Evolutionary conservation across 2,888 invertebrate genomes (phyloP), one percentile per base, ranked within the genome.

Genomic region (Drepana falcataria): DNA sequence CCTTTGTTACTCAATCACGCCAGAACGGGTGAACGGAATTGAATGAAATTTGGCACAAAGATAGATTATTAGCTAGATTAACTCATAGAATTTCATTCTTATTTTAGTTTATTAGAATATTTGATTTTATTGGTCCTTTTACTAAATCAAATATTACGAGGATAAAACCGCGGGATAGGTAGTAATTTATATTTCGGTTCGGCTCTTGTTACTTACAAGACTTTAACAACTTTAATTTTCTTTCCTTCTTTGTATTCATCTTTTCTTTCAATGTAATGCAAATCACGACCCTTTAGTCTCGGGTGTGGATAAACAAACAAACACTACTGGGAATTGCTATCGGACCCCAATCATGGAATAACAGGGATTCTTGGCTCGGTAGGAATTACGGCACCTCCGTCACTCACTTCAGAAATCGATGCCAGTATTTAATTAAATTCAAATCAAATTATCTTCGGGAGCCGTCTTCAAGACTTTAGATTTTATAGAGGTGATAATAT

Each of bases 381-480:
- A 61, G 58, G 59, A 69, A 71, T 75, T 71, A 66, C 73, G 65
- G 54, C 63, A 65, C 69, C 73, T 69, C 65, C 74, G 73, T 77
- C 78, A 73, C 63, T 56, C 62, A 53, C 51, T 48, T 37, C 48
- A 48, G 77, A 75, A 73, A 85, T 86, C 85, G 86, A 87, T 82
- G 77, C 69, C 68, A 66, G 68, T 69, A 68, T 81, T 84, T 80
- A 77, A 89, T 89, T 88, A 88, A 89, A 89, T 85, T 76, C 83
- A 77, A 86, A 87, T 86, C 88, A 86, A 87, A 87, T 87, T 87
- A 85, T 83, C 75, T 73, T 60, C 65, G 72, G 75, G 79, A 80
- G 68, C 68, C 75, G 83, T 76, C 81, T 81, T 81, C 58, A 59
- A 60, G 55, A 53, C 52, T 56, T 44, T n/a, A 5, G 2, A 47